phyloP scores from a whole-genome alignment of 2,113 vertebrate species.

The Porphyrio hochstetteri region DNA sequence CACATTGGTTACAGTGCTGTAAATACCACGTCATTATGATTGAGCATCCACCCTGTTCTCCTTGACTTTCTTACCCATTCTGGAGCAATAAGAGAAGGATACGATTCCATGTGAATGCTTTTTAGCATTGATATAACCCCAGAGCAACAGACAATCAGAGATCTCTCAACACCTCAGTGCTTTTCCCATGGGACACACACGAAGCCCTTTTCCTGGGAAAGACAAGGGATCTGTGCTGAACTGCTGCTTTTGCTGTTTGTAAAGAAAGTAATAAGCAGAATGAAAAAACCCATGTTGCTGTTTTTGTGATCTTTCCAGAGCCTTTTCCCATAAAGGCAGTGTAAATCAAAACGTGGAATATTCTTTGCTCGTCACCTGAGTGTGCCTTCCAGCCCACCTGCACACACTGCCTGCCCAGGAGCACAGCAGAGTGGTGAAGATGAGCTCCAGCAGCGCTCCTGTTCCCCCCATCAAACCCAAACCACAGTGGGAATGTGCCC shows the following conservation, averaged over 20 bases:
- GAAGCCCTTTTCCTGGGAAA: neutral
- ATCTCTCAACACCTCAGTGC: neutral
- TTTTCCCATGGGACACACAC: neutral
- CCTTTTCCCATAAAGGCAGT: neutral
- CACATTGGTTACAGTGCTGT: neutral
- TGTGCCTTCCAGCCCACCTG: neutral
- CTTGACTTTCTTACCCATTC: neutral
- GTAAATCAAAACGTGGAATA: neutral
- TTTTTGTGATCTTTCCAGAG: neutral
- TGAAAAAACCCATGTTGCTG: neutral
- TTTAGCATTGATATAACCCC: neutral
- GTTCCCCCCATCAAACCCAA: neutral
- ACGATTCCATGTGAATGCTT: neutral
- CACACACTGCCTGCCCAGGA: neutral
- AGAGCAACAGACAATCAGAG: neutral
- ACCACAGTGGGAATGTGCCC: neutral
- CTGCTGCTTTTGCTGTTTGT: neutral
- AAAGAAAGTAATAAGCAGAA: neutral
- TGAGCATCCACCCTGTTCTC: neutral
- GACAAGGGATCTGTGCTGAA: neutral
- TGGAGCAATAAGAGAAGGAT: neutral
- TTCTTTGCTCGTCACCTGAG: neutral
- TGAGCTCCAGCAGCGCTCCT: neutral
- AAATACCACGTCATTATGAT: neutral
- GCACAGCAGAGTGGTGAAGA: neutral